Evolutionary conservation across 2,888 invertebrate genomes (phyloP).

Genomic region (Busseola fusca): DNA sequence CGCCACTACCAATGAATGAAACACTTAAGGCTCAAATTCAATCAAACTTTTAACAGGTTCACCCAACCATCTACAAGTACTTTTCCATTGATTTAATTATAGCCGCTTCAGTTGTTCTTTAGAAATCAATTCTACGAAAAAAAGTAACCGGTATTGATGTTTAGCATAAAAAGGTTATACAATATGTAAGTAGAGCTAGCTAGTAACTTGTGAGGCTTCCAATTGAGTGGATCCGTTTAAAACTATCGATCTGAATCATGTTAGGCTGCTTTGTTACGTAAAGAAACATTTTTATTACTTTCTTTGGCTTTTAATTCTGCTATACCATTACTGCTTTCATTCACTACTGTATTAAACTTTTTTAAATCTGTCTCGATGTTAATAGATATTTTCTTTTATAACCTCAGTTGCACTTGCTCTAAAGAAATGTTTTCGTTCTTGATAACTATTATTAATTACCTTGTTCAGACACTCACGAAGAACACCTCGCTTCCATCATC

Average conservation of each 20-base stretch:
- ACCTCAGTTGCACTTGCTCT: background rate
- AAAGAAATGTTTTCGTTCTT: constrained; percentile 16
- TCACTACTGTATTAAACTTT: background rate
- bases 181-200: constrained; percentile 52
- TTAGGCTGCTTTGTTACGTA: constrained; percentile 34
- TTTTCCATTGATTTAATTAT: constrained; percentile 55
- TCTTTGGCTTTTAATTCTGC: constrained; percentile 15
- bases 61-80: constrained; percentile 18
- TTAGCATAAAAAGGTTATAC: constrained; percentile 51
- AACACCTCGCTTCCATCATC: constrained; percentile 16
- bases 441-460: constrained; percentile 32
- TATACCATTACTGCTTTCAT: background rate
- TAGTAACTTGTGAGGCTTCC: constrained; percentile 55
- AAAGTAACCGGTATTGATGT: constrained; percentile 47
- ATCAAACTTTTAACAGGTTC: constrained; percentile 15
- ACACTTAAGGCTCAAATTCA: background rate
- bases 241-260: constrained; percentile 51
- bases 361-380: background rate
- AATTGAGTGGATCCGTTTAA: constrained; percentile 57
- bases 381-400: constrained; percentile 2
- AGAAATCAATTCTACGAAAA: constrained; percentile 58
- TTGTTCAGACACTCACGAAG: constrained; percentile 12
- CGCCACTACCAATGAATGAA: background rate
- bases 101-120: constrained; percentile 51
- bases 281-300: constrained; percentile 18